Evolutionary conservation across 2,888 invertebrate genomes (phyloP).

Genomic region (Xestia rhomboidea): DNA sequence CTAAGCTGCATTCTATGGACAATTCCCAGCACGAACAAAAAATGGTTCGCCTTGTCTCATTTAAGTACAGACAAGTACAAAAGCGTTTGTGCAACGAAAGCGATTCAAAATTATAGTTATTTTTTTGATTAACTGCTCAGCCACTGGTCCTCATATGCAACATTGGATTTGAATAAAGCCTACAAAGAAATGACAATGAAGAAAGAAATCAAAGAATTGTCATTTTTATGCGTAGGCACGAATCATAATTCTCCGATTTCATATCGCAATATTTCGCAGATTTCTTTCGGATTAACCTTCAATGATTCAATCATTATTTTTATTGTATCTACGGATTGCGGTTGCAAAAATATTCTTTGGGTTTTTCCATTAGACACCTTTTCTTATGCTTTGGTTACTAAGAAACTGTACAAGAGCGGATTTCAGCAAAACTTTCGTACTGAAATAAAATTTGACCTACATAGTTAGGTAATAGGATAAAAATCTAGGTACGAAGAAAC

Average conservation of each 20-base stretch:
- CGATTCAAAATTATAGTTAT: neutral
- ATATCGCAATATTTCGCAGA: constrained; percentile 48
- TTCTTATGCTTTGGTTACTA: neutral
- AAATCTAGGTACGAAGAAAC: constrained; percentile 2
- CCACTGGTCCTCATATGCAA: neutral
- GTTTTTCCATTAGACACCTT: constrained; percentile 25
- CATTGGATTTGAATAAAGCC: neutral
- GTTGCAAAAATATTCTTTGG: constrained; percentile 25
- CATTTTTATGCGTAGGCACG: constrained; percentile 45
- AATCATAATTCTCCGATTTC: constrained; percentile 29
- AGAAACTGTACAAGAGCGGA: constrained; percentile 9
- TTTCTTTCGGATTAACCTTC: constrained; percentile 59
- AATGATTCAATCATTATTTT: constrained; percentile 46
- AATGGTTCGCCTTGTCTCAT: neutral
- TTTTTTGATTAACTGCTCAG: neutral
- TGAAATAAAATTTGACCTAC: constrained; percentile 30
- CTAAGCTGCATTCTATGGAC: neutral
- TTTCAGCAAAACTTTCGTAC: constrained; percentile 34
- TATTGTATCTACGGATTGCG: constrained; percentile 16
- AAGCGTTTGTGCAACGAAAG: neutral
- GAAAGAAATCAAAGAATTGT: constrained; percentile 17
- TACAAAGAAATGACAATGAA: constrained; percentile 4
- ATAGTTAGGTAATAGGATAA: constrained; percentile 5
- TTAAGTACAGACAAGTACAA: neutral
- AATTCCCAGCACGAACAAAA: neutral